Conservation (phyloP, 1,140 invertebrate species). For the Achroia grisella region DNA sequence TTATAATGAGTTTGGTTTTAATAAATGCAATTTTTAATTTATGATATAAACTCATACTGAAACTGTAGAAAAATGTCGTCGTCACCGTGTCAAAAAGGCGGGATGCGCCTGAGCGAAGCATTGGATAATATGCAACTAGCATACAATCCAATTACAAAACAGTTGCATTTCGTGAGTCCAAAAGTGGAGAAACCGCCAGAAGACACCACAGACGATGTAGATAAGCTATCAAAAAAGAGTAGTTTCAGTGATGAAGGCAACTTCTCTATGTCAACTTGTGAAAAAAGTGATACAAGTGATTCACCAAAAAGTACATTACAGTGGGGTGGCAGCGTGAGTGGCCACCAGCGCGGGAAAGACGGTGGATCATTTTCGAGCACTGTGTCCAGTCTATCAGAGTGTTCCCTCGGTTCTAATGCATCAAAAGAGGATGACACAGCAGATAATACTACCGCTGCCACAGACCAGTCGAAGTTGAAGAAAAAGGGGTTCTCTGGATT, state of each 20-base stretch:
- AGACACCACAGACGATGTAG: conserved; percentile 46
- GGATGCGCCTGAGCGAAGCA: conserved; percentile 68
- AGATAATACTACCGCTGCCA: conserved; percentile 24
- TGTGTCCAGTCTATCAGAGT: conserved; percentile 68
- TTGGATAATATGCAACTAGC: conserved; percentile 70
- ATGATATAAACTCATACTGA: too few species aligned
- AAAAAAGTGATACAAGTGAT: conserved; percentile 69
- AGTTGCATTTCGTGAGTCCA: conserved; percentile 69
- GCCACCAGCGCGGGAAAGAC: conserved; percentile 65
- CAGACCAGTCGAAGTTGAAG: conserved; percentile 55
- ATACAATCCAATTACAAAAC: conserved; percentile 72
- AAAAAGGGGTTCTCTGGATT: conserved; percentile 69
- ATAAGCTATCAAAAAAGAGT: conserved; percentile 62
- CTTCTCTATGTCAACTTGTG: conserved; percentile 67
- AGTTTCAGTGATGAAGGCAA: conserved; percentile 72
- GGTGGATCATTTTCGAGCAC: conserved; percentile 71
- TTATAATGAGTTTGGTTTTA: conserved; percentile 33
- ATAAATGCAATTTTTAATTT: too few species aligned
- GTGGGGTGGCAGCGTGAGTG: conserved; percentile 65
- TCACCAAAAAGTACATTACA: conserved; percentile 66
- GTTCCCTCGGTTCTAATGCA: conserved; percentile 57
- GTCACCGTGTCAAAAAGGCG: conserved; percentile 64
- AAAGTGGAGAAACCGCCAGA: conserved; percentile 47
- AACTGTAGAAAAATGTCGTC: conserved; percentile 50
- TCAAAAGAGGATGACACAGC: conserved; percentile 53